Evolutionary conservation across 1,140 invertebrate species (phyloP), one percentile per base, ranked within the genome.

Genomic region (Sarcophaga bullata): DNA sequence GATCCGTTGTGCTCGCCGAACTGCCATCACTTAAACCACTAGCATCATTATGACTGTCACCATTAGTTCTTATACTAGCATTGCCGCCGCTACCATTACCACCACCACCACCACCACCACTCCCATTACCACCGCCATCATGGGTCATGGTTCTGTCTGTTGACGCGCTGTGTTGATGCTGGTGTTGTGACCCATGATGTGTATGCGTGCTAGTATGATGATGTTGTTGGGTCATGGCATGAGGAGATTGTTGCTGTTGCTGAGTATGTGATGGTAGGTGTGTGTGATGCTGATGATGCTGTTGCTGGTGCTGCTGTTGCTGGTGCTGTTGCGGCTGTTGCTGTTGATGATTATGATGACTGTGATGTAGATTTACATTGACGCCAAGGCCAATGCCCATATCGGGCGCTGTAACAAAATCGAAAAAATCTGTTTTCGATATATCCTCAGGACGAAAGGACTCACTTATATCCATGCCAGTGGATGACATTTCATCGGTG

Each of bases 351-450:
- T 86, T 73, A 50, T 82, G 84, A 8, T 86, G 83, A 62, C 84
- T 82, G 47, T 85, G 82, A 5, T 83, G 83, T 48, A 86, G 84
- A 54, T 84, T 86, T 62, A 88, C 87, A 47, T 84, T 86, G 17
- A 90, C 89, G 9, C 87, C 87, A n/a, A 90, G 86, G 81, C 88
- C 89, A 73, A 90, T 90, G 81, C 89, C 89, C 87, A 90, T 88
- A 72, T 92, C 94, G 80, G 95, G 94, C 7, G 94, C 94, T n/a
- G 95, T 95, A 62, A 96, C 95, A 90, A 96, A 95, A 88, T 96
- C 95, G 91, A 96, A 96, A 91, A 96, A 96, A 90, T 96, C 95
- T 76, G 95, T 94, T 90, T 96, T 96, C 19, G 93, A 92, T 84
- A 94, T 91, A 86, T 95, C 94, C 90, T 95, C 93, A 89, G 92